Percentiles rank a stretch among this genome's conserved stretches.
These are phyloP conservation scores for Sparidentex hasta DNA, from an alignment of 2,797 vertebrate species.

Conservation along the genomic window DNA sequence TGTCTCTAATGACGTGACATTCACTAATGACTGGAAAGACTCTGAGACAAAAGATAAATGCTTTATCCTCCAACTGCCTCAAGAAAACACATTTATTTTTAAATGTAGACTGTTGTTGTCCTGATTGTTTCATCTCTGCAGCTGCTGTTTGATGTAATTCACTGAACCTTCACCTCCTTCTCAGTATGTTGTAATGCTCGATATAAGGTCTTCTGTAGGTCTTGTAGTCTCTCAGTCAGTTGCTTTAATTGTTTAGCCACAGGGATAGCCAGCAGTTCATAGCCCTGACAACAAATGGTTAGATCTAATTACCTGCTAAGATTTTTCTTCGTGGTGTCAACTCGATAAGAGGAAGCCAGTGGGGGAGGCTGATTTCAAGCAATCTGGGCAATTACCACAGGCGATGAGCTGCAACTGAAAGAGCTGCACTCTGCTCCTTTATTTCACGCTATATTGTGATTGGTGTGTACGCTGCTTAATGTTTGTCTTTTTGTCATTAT, in stretches of 20 bases:
- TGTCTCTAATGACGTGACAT: slow-evolving; percentile 13
- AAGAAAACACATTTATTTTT: neutral
- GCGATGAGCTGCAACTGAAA: slow-evolving; percentile 64
- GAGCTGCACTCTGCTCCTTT: slow-evolving; percentile 55
- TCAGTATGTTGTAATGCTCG: slow-evolving; percentile 7
- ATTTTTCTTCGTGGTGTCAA: slow-evolving; percentile 67
- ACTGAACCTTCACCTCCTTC: neutral
- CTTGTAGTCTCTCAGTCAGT: slow-evolving; percentile 47
- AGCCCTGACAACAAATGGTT: slow-evolving; percentile 66
- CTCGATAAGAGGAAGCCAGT: slow-evolving; percentile 61
- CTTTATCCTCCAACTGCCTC: neutral
- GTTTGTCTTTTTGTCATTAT: slow-evolving; percentile 64
- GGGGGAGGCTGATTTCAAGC: slow-evolving; percentile 73
- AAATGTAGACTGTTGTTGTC: neutral
- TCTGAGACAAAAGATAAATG: slow-evolving; percentile 5
- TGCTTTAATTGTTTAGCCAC: slow-evolving; percentile 63
- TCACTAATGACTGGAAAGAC: slow-evolving; percentile 18
- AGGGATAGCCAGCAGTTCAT: slow-evolving; percentile 63
- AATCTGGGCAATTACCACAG: slow-evolving; percentile 77
- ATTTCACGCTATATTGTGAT: slow-evolving; percentile 50
- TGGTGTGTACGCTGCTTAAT: slow-evolving; percentile 41
- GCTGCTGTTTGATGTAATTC: slow-evolving; percentile 26
- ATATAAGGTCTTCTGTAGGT: slow-evolving; percentile 18
- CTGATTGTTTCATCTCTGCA: slow-evolving; percentile 7
- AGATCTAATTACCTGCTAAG: slow-evolving; percentile 74